Conservation (phyloP, 2,797 vertebrate genomes). For the Amblyopsis hoosieri region DNA sequence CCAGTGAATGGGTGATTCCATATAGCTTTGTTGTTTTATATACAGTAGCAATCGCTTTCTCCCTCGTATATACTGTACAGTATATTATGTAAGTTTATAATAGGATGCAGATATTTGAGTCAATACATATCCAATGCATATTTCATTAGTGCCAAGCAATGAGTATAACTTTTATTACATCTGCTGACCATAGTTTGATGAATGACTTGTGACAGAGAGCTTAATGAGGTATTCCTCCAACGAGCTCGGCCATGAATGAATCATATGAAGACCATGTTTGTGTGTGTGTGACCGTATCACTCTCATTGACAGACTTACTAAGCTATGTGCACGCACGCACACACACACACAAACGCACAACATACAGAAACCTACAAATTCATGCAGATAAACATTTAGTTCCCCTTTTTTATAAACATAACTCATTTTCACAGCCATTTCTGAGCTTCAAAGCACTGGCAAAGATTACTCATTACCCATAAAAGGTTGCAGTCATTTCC, state of each 20-base stretch:
- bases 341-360: neutral
- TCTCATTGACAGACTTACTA: neutral
- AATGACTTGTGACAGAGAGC: constrained; percentile 52
- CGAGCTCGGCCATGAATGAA: constrained; percentile 28
- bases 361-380: constrained; percentile 12
- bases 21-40: neutral
- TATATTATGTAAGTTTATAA: constrained; percentile 19
- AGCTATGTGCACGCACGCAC: neutral
- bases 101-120: constrained; percentile 34
- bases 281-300: neutral
- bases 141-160: constrained; percentile 35
- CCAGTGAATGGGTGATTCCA: constrained; percentile 9
- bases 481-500: neutral
- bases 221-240: constrained; percentile 49
- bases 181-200: constrained; percentile 43
- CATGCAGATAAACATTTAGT: constrained; percentile 16
- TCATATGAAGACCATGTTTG: constrained; percentile 9
- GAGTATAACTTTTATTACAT: constrained; percentile 44
- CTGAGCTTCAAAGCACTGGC: neutral
- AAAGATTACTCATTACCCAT: neutral
- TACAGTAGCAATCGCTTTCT: neutral
- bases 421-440: neutral
- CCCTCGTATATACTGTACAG: neutral
- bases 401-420: constrained; percentile 12
- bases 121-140: constrained; percentile 50